Percentiles rank a stretch among this genome's conserved stretches.
phyloP scores from a whole-genome alignment of 2,113 vertebrate genomes.

The Catharus fuscescens region DNA sequence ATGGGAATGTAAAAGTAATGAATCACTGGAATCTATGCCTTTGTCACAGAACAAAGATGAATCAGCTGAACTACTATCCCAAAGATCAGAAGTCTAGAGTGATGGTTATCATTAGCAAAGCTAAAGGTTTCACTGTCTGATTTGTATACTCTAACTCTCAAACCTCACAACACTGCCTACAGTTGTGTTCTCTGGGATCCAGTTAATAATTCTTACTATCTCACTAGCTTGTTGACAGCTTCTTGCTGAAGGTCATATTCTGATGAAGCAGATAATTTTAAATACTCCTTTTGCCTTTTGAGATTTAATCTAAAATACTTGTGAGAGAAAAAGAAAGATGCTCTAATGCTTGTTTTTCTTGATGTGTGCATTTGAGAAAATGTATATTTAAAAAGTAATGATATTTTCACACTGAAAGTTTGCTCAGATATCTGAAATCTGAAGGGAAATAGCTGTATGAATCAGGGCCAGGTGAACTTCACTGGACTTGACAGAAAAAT shows the following conservation, averaged over 20 bases:
- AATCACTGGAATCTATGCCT: constrained; percentile 20
- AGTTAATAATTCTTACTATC: constrained; percentile 32
- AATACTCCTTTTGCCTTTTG: not conserved
- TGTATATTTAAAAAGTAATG: not conserved
- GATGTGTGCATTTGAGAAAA: not conserved
- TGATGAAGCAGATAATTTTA: constrained; percentile 26
- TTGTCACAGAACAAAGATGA: constrained; percentile 54
- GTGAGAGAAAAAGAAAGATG: not conserved
- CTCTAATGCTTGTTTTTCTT: not conserved
- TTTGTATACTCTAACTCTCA: constrained; percentile 36
- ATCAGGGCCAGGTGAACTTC: not conserved
- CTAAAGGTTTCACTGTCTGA: constrained; percentile 39
- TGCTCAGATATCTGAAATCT: not conserved
- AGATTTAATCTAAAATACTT: not conserved
- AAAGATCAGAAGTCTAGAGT: not conserved
- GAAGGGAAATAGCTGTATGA: not conserved
- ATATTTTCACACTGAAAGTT: not conserved
- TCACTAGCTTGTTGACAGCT: constrained; percentile 1
- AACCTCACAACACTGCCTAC: not conserved
- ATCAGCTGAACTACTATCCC: constrained; percentile 31
- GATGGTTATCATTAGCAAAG: constrained; percentile 32
- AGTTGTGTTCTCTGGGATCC: not conserved
- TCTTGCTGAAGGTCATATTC: constrained; percentile 26
- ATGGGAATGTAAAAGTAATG: constrained; percentile 11
- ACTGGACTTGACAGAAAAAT: not conserved